These are phyloP conservation scores for Amazona finschi DNA, from an alignment of 2,797 vertebrate genomes.

Conservation along the genomic window DNA sequence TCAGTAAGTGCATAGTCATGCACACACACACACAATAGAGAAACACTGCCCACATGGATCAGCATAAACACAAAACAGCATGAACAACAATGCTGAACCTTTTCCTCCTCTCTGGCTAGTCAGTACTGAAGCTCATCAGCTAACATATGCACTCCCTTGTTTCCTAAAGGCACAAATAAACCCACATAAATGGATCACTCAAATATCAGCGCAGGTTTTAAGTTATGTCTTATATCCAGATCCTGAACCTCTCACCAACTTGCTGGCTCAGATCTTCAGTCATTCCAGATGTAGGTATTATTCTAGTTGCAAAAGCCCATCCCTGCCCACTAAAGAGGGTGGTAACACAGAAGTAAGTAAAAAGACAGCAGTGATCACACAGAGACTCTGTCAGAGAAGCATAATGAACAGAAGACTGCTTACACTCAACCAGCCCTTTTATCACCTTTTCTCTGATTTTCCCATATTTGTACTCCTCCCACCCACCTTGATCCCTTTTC, in stretches of 20 bases:
- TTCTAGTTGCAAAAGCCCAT: not conserved
- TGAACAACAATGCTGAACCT: fast-evolving
- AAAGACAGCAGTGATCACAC: not conserved
- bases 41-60: not conserved
- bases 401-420: not conserved
- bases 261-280: not conserved
- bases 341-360: not conserved
- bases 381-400: not conserved
- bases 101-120: not conserved
- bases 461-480: not conserved
- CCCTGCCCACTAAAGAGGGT: not conserved
- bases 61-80: fast-evolving
- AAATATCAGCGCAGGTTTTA: not conserved
- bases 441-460: not conserved
- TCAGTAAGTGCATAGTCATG: too few species aligned
- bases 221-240: not conserved
- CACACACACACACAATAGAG: not conserved
- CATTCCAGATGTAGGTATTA: not conserved
- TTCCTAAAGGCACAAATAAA: not conserved
- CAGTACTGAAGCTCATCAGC: not conserved
- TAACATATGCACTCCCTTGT: not conserved
- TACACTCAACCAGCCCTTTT: not conserved
- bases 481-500: not conserved
- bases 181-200: not conserved
- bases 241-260: not conserved